These are phyloP conservation scores for Pristionchus arcanus DNA, from an alignment of 2,888 invertebrate genomes.

Conservation along the genomic window DNA sequence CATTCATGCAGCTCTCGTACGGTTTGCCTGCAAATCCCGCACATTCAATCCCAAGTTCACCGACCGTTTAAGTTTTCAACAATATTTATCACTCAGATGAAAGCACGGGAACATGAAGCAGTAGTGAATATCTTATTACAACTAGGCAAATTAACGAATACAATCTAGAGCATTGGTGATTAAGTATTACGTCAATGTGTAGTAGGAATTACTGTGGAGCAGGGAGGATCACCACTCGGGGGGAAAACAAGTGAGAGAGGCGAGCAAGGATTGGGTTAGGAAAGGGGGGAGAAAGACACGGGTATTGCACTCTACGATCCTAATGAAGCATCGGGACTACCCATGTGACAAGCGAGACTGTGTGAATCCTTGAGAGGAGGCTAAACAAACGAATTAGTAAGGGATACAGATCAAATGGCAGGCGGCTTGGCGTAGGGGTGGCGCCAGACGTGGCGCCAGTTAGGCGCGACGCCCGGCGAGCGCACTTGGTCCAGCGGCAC, in stretches of 20 bases:
- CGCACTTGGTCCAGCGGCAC: slow-evolving; percentile 66
- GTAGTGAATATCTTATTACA: slow-evolving; percentile 9
- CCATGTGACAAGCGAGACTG: not conserved
- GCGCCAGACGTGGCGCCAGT: slow-evolving; percentile 52
- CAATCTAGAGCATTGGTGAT: not conserved
- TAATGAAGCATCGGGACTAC: slow-evolving; percentile 34
- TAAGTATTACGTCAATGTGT: slow-evolving; percentile 4
- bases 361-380: slow-evolving; percentile 39
- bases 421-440: slow-evolving; percentile 44
- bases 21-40: slow-evolving; percentile 47
- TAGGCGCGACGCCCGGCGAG: not conserved
- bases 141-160: slow-evolving; percentile 29
- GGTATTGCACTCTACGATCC: slow-evolving; percentile 40
- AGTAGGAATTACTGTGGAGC: slow-evolving; percentile 12
- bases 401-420: not conserved
- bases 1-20: slow-evolving; percentile 53
- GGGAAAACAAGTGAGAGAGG: slow-evolving; percentile 2
- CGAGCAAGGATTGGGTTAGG: slow-evolving; percentile 29
- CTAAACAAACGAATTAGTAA: not conserved
- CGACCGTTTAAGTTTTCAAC: not conserved
- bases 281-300: slow-evolving; percentile 16
- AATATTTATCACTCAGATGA: slow-evolving; percentile 33
- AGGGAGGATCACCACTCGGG: slow-evolving; percentile 31
- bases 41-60: not conserved
- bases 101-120: slow-evolving; percentile 22